Percentiles rank a stretch among this genome's conserved stretches.
Evolutionary conservation across 1,140 invertebrate genomes (phyloP).

Genomic region (Elysia chlorotica): DNA sequence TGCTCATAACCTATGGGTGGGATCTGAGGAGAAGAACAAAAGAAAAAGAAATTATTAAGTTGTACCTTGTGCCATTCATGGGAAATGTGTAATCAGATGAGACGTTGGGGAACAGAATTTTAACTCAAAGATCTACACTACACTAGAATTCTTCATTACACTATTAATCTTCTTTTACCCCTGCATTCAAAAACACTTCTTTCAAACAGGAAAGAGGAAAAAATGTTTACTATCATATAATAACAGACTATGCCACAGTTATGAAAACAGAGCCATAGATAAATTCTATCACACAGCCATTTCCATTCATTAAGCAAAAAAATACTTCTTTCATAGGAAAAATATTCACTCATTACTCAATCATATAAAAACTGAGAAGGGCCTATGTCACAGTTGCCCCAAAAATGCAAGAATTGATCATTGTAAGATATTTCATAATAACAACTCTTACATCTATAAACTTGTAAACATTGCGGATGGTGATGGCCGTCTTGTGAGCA

Average conservation of each 20-base stretch:
- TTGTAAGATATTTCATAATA: background rate
- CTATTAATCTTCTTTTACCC: no score
- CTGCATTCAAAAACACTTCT: background rate
- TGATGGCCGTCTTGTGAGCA: conserved; percentile 7
- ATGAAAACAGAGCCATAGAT: background rate
- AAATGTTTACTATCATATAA: background rate
- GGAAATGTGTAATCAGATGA: no score
- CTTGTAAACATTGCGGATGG: conserved; percentile 14
- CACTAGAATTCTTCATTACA: no score
- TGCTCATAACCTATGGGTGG: background rate
- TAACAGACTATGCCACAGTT: background rate
- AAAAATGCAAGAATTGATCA: background rate
- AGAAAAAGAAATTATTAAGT: no score
- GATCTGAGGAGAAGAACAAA: no score
- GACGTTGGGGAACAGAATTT: background rate
- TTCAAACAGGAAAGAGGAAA: background rate
- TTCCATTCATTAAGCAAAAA: background rate
- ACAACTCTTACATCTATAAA: conserved; percentile 13
- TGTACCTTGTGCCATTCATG: no score
- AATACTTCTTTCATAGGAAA: background rate
- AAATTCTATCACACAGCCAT: background rate
- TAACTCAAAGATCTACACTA: no score
- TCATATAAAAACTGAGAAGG: background rate
- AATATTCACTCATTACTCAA: background rate
- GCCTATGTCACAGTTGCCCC: background rate